These are phyloP conservation scores for Typhlomys cinereus DNA, from an alignment of 2,113 vertebrate genomes.

Conservation along the genomic window DNA sequence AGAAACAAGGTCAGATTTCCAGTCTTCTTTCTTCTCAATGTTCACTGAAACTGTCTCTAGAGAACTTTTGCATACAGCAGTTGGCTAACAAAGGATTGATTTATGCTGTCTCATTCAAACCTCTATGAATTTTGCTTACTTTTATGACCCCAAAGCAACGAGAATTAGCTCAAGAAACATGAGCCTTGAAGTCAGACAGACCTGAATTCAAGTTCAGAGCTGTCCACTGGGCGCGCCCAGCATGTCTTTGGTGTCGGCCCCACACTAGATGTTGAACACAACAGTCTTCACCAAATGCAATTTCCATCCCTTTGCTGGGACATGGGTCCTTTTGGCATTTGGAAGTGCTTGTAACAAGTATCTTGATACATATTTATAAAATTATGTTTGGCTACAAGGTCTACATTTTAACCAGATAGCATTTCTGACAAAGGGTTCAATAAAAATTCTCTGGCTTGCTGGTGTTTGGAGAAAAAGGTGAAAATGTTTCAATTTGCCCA, in stretches of 20 bases:
- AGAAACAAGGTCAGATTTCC: background rate
- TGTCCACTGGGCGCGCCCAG: background rate
- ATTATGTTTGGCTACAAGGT: constrained; percentile 57
- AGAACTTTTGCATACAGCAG: background rate
- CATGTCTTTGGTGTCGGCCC: background rate
- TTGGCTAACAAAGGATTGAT: background rate
- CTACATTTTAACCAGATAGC: constrained; percentile 59
- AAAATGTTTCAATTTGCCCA: background rate
- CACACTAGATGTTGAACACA: background rate
- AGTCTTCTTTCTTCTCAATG: background rate
- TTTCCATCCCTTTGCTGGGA: constrained; percentile 30
- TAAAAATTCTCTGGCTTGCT: constrained; percentile 48
- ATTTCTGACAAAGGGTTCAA: constrained; percentile 60
- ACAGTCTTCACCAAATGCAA: background rate
- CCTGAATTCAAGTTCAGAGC: background rate
- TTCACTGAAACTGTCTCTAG: background rate
- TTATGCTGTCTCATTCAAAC: background rate
- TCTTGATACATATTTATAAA: constrained; percentile 48
- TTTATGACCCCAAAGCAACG: background rate
- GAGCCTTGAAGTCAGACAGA: background rate
- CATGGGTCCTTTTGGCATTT: constrained; percentile 19
- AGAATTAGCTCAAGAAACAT: background rate
- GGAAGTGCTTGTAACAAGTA: constrained; percentile 3
- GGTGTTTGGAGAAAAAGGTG: constrained; percentile 29
- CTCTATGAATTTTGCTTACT: background rate